phyloP scores from a whole-genome alignment of 2,113 vertebrate genomes.

The Sylvietta virens region DNA sequence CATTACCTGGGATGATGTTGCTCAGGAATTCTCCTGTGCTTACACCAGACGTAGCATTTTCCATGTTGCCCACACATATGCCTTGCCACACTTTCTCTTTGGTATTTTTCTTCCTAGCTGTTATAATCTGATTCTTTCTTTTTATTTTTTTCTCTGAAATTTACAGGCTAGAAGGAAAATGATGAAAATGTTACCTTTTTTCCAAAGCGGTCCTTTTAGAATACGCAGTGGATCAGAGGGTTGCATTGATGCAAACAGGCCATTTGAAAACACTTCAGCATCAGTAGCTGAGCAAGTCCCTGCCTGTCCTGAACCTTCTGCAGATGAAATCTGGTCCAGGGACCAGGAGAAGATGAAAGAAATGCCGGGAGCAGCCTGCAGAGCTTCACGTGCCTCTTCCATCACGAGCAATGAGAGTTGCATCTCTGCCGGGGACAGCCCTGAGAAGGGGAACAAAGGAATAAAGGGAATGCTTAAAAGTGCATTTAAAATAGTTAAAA shows the following conservation, averaged over 20 bases:
- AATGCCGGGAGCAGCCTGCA: neutral
- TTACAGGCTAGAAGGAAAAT: constrained; percentile 45
- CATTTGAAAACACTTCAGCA: neutral
- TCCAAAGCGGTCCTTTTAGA: constrained; percentile 40
- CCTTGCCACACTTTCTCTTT: neutral
- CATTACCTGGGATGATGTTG: neutral
- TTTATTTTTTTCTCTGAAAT: neutral
- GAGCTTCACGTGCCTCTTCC: constrained; percentile 15
- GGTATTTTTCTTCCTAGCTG: neutral
- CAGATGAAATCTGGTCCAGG: neutral
- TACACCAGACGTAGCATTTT: accelerated
- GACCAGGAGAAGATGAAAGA: neutral
- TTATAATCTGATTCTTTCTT: neutral
- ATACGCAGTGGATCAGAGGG: neutral
- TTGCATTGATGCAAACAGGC: neutral
- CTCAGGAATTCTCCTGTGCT: neutral
- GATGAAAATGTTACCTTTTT: constrained; percentile 59
- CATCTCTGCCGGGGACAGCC: neutral
- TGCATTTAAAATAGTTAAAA: constrained; percentile 32
- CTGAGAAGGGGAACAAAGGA: constrained; percentile 47
- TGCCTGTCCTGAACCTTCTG: neutral
- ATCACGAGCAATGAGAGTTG: constrained; percentile 1
- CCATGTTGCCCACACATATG: neutral
- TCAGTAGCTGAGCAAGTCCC: neutral
- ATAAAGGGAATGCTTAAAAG: neutral